A percentile compares a stretch with the other conserved stretches of the same genome.
phyloP scores from a whole-genome alignment of 53 echinoderm and acorn worm species.

The Zoroaster sp. region DNA sequence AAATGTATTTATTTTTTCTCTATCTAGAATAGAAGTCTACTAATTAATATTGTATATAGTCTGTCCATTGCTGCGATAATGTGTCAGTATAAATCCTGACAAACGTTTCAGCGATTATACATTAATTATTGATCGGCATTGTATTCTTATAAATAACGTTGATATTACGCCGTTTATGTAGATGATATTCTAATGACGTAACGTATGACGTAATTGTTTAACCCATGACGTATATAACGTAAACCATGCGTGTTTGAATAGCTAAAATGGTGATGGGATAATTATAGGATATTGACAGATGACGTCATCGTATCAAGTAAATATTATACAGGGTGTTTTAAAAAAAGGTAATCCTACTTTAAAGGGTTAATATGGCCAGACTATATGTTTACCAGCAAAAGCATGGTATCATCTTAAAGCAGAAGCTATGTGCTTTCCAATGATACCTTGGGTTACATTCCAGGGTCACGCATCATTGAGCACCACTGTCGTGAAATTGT shows the following conservation, averaged over 20 bases:
- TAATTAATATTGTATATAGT: constrained; percentile 13
- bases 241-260: constrained; percentile 21
- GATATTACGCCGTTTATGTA: not conserved
- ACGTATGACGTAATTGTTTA: not conserved
- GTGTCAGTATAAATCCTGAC: not conserved
- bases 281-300: not conserved
- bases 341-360: too few species aligned
- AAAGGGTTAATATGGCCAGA: too few species aligned
- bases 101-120: constrained; percentile 19
- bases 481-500: too few species aligned
- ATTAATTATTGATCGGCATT: not conserved
- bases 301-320: constrained; percentile 12
- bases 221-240: not conserved
- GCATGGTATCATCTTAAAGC: too few species aligned
- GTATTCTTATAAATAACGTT: not conserved
- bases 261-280: constrained; percentile 6
- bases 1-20: constrained; percentile 33
- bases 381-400: too few species aligned
- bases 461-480: too few species aligned
- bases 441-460: too few species aligned
- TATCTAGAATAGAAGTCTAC: not conserved
- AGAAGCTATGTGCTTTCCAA: too few species aligned
- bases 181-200: not conserved
- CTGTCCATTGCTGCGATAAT: not conserved
- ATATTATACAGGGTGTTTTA: too few species aligned